These are phyloP conservation scores for Miichthys miiuy DNA, from an alignment of 2,797 vertebrate species.

Conservation along the genomic window DNA sequence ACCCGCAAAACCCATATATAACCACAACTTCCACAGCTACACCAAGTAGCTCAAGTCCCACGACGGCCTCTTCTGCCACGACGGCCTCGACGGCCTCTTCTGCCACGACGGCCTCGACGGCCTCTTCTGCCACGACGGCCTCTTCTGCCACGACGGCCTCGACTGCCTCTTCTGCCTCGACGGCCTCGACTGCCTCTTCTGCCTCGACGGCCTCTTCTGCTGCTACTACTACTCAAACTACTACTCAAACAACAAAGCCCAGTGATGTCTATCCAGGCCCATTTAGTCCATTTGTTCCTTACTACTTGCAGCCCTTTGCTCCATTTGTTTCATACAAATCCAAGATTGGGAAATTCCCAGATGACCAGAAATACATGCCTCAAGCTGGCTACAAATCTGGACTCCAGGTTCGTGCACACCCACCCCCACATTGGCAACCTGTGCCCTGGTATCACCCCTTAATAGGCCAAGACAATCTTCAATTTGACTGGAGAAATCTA, in stretches of 20 bases:
- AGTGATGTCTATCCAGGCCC: neutral
- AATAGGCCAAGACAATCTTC: neutral
- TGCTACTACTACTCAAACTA: too few relatives aligned
- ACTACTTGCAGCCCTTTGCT: neutral
- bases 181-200: neutral
- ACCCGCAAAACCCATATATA: neutral
- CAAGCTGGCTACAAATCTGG: slow-evolving; percentile 13
- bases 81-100: too few relatives aligned
- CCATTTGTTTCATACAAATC: neutral
- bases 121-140: neutral
- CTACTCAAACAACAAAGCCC: neutral
- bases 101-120: too few relatives aligned
- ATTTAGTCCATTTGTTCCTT: neutral
- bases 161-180: too few relatives aligned
- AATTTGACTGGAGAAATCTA: neutral
- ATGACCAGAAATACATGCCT: slow-evolving; percentile 1
- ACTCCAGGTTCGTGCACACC: neutral
- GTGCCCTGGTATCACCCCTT: slow-evolving; percentile 4
- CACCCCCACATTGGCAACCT: slow-evolving; percentile 4
- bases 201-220: neutral
- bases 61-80: neutral
- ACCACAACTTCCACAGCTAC: neutral
- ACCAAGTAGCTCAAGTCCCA: too few relatives aligned
- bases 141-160: neutral
- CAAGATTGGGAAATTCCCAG: neutral